Percentiles rank a stretch among this genome's conserved stretches.
Conservation (phyloP, 2,797 vertebrate genomes). For the Schizopygopsis pylzovi region DNA sequence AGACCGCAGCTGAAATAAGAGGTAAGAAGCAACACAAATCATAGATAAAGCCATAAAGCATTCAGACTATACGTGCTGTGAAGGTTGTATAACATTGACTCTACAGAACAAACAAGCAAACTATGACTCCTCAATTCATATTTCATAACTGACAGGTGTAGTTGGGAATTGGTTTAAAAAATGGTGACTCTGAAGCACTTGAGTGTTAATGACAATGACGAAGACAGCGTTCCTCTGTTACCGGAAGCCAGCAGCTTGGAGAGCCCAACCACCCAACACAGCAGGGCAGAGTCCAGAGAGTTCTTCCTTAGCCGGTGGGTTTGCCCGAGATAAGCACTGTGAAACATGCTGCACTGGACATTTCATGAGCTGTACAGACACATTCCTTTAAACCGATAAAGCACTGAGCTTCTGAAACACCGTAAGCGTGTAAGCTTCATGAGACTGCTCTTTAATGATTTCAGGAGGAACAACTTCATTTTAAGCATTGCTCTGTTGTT, state of each 20-base stretch:
- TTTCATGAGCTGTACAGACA: background rate
- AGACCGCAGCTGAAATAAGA: slow-evolving; percentile 24
- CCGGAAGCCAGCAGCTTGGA: slow-evolving; percentile 58
- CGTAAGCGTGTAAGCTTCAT: background rate
- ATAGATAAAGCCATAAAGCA: background rate
- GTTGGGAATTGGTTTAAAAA: slow-evolving; percentile 14
- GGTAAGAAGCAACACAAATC: slow-evolving; percentile 26
- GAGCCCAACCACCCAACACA: slow-evolving; percentile 50
- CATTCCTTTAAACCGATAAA: background rate
- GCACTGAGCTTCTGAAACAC: background rate
- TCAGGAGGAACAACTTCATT: slow-evolving; percentile 72
- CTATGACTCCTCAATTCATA: background rate
- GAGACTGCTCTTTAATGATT: background rate
- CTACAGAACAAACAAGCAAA: background rate
- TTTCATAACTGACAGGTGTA: background rate
- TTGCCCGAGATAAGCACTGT: background rate
- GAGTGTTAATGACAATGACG: slow-evolving; percentile 66
- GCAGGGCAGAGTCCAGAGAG: slow-evolving; percentile 58
- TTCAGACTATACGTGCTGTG: background rate
- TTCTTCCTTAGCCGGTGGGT: slow-evolving; percentile 74
- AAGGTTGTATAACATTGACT: background rate
- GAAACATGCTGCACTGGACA: slow-evolving; percentile 11
- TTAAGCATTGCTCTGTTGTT: slow-evolving; percentile 74
- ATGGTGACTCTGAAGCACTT: slow-evolving; percentile 73
- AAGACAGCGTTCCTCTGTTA: slow-evolving; percentile 63